Percentiles rank a stretch among this genome's conserved stretches.
phyloP scores from a whole-genome alignment of 2,888 invertebrate genomes.

The Spodoptera exigua region DNA sequence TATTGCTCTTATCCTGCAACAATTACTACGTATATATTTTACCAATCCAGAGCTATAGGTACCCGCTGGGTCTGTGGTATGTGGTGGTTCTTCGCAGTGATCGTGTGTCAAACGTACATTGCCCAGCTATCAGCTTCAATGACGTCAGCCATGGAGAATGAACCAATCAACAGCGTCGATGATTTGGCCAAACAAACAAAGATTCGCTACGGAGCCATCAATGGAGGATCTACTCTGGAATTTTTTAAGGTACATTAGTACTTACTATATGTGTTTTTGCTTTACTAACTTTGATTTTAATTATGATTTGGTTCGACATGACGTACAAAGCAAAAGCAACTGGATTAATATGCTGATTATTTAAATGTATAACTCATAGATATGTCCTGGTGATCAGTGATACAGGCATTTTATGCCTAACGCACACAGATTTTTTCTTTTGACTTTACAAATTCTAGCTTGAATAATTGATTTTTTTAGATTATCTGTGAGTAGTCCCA shows the following conservation, averaged over 20 bases:
- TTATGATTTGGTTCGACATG: no score
- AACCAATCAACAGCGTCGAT: constrained; percentile 96
- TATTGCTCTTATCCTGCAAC: neutral
- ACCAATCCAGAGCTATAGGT: constrained; percentile 93
- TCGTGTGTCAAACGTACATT: constrained; percentile 97
- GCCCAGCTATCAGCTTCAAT: constrained; percentile 98
- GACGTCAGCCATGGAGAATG: constrained; percentile 95
- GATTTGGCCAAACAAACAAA: constrained; percentile 97
- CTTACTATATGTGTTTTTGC: no score
- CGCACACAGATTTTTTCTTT: no score
- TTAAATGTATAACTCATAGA: no score
- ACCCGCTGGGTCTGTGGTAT: constrained; percentile 96
- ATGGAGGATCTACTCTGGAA: constrained; percentile 95
- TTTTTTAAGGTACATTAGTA: constrained; percentile 91
- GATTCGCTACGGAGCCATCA: constrained; percentile 96
- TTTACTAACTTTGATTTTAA: no score
- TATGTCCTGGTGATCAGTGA: no score
- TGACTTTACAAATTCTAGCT: no score
- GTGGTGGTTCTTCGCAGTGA: constrained; percentile 98
- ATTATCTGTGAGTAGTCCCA: no score
- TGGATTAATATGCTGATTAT: no score
- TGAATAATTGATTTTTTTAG: no score
- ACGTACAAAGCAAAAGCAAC: no score
- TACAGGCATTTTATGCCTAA: no score
- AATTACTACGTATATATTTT: neutral